Evolutionary conservation across 1,140 invertebrate genomes (phyloP).

Genomic region (Harpegnathos saltator): DNA sequence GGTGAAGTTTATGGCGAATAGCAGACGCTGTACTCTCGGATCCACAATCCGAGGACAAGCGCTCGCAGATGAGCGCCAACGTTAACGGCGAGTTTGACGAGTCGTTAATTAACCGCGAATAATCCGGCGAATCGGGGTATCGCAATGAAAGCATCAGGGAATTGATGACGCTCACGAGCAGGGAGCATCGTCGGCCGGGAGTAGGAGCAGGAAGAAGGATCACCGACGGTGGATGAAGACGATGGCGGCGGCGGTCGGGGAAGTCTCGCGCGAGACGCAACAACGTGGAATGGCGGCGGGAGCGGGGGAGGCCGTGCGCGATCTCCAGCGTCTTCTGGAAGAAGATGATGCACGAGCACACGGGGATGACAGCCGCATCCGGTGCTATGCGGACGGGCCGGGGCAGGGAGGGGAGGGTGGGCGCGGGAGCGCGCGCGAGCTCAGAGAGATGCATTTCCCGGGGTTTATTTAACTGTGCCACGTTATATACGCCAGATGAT

Average conservation of each 20-base stretch:
- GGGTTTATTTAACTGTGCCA: conserved; percentile 74
- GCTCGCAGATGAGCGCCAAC: background rate
- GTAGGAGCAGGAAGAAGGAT: conserved; percentile 35
- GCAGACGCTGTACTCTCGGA: background rate
- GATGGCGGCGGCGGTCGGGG: background rate
- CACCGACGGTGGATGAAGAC: background rate
- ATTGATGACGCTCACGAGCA: conserved; percentile 61
- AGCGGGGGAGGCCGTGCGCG: conserved; percentile 20
- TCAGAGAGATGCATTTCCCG: conserved; percentile 72
- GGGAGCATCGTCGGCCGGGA: background rate
- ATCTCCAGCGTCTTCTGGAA: conserved; percentile 67
- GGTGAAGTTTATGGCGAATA: background rate
- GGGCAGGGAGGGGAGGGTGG: too few species aligned
- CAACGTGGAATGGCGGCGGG: background rate
- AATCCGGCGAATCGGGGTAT: conserved; percentile 2
- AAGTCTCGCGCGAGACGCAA: background rate
- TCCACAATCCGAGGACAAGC: too few species aligned
- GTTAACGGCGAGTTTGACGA: background rate
- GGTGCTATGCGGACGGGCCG: conserved; percentile 58
- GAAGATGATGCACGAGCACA: conserved; percentile 75
- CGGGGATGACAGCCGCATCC: conserved; percentile 76
- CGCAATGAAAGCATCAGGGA: background rate
- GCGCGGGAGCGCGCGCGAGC: conserved; percentile 1
- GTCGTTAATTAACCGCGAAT: background rate
- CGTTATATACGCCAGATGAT: conserved; percentile 67